Conservation (phyloP, 2,113 vertebrate genomes). For the Cercopithecus mona region DNA sequence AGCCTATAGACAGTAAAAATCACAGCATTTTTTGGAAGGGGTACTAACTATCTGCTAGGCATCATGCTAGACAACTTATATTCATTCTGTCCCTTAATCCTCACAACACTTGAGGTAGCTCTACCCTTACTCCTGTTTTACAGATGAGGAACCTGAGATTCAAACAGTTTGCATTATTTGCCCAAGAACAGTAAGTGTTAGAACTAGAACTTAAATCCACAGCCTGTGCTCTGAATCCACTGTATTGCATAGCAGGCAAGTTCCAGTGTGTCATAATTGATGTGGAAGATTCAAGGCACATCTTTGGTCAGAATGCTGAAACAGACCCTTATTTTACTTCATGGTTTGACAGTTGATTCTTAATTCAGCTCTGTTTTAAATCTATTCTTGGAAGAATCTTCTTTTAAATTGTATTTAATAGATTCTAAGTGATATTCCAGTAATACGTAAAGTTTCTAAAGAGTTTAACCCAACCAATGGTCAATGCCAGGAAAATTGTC, state of each 20-base stretch:
- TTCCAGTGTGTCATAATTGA: not conserved
- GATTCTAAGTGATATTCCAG: slow-evolving; percentile 79
- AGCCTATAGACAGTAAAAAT: not conserved
- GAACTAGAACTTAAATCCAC: not conserved
- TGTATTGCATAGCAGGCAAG: not conserved
- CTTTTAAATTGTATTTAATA: slow-evolving; percentile 78
- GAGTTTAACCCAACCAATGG: slow-evolving; percentile 53
- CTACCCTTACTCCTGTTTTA: not conserved
- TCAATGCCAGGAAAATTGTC: slow-evolving; percentile 73
- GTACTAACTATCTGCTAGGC: no score
- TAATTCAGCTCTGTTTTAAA: slow-evolving; percentile 81
- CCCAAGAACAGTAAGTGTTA: not conserved
- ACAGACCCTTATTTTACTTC: not conserved
- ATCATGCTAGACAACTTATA: no score
- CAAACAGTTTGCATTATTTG: not conserved
- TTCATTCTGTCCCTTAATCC: not conserved
- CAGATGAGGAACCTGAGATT: not conserved
- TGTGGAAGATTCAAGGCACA: slow-evolving; percentile 5
- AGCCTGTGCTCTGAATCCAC: not conserved
- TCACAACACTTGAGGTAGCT: not conserved
- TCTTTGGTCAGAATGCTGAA: slow-evolving; percentile 27
- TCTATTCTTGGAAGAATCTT: slow-evolving; percentile 80
- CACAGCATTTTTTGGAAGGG: not conserved
- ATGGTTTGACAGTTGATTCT: slow-evolving; percentile 78
- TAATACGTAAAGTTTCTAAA: slow-evolving; percentile 80